phyloP scores from a whole-genome alignment of 2,888 invertebrate genomes.

The Apodemia duryi region DNA sequence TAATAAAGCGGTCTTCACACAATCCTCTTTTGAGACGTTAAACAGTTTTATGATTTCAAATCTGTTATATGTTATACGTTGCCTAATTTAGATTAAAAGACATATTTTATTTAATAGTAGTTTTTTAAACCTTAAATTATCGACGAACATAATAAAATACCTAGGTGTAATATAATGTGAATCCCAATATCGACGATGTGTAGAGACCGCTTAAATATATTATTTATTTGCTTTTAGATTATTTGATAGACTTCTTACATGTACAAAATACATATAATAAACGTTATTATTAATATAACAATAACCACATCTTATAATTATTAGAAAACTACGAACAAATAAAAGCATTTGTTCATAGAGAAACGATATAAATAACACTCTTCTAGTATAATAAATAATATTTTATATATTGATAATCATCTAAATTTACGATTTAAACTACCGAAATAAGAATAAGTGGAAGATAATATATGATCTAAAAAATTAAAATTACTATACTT shows the following conservation, averaged over 20 bases:
- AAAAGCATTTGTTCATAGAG: slow-evolving; percentile 20
- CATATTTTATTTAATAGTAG: too few relatives aligned
- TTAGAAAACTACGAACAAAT: neutral
- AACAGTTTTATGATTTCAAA: too few relatives aligned
- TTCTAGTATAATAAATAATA: neutral
- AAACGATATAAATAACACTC: neutral
- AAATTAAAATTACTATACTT: neutral
- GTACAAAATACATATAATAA: slow-evolving; percentile 15
- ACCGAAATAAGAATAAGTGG: neutral
- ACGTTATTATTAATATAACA: slow-evolving; percentile 12
- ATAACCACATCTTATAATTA: slow-evolving; percentile 1
- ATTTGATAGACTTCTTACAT: slow-evolving; percentile 18
- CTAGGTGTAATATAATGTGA: too few relatives aligned
- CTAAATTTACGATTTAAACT: neutral
- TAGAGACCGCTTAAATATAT: slow-evolving; percentile 7
- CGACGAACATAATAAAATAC: too few relatives aligned
- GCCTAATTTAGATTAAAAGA: too few relatives aligned
- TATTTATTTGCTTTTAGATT: neutral
- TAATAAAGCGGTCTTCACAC: too few relatives aligned
- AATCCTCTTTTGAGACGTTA: too few relatives aligned
- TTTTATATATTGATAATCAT: neutral
- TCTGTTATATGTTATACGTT: too few relatives aligned
- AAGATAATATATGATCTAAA: neutral
- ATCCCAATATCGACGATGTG: neutral
- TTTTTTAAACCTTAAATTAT: too few relatives aligned